Percentiles rank a stretch among this genome's conserved stretches.
Conservation (phyloP, 2,888 invertebrate species). For the Electrophaes corylata region DNA sequence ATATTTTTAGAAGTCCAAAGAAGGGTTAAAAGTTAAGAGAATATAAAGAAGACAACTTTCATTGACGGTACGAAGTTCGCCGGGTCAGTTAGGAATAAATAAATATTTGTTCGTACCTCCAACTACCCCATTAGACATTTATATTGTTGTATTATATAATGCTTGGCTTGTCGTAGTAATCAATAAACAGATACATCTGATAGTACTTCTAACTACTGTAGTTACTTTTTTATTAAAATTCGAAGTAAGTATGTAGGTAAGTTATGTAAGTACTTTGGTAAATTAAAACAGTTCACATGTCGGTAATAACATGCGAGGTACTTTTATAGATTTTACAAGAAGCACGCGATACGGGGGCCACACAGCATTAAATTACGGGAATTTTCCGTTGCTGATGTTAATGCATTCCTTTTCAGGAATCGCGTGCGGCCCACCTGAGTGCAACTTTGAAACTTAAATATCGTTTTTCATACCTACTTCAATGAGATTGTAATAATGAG, state of each 20-base stretch:
- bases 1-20: too few relatives aligned
- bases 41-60: too few relatives aligned
- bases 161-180: too few relatives aligned
- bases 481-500: neutral
- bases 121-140: too few relatives aligned
- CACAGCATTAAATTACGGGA: conserved; percentile 72
- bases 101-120: too few relatives aligned
- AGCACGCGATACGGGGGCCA: conserved; percentile 69
- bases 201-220: too few relatives aligned
- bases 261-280: conserved; percentile 11
- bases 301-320: conserved; percentile 37
- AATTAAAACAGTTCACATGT: conserved; percentile 26
- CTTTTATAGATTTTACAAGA: conserved; percentile 57
- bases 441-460: conserved; percentile 47
- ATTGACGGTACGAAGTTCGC: too few relatives aligned
- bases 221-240: conserved; percentile 17
- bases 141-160: too few relatives aligned
- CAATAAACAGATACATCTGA: too few relatives aligned
- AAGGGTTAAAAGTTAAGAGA: too few relatives aligned
- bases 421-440: conserved; percentile 64
- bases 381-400: conserved; percentile 74
- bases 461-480: conserved; percentile 30
- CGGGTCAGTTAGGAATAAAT: too few relatives aligned
- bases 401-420: conserved; percentile 74
- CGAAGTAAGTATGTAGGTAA: too few relatives aligned